phyloP scores from a whole-genome alignment of 2,113 vertebrate genomes.

The Raja brachyura region DNA sequence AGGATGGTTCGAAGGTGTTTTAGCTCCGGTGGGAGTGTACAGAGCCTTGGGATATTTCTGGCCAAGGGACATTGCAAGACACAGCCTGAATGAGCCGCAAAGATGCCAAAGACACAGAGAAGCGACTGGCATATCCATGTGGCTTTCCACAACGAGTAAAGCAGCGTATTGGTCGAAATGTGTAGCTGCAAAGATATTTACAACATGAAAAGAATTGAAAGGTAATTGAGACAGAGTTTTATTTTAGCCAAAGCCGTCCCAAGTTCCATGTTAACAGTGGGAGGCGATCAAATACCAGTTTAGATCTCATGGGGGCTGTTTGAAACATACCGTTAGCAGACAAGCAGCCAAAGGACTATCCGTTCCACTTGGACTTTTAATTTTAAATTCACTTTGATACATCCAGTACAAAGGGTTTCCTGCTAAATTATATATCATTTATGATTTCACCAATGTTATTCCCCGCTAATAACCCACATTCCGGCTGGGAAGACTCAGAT shows the following conservation, averaged over 20 bases:
- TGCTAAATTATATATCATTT: slow-evolving; percentile 17
- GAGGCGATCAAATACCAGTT: slow-evolving; percentile 21
- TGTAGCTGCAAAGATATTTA: background rate
- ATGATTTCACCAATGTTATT: slow-evolving; percentile 1
- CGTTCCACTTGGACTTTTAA: background rate
- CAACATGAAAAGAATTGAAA: background rate
- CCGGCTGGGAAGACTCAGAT: background rate
- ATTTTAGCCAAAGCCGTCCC: background rate
- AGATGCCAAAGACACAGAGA: background rate
- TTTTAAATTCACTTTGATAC: slow-evolving; percentile 28
- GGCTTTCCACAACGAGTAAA: background rate
- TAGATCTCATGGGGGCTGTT: background rate
- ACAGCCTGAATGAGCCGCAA: background rate
- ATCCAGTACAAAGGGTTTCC: slow-evolving; percentile 26
- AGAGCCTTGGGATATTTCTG: background rate
- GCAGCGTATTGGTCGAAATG: too few relatives aligned
- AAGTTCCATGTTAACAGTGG: background rate
- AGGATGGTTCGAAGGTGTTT: background rate
- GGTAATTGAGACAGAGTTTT: background rate
- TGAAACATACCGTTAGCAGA: slow-evolving; percentile 12
- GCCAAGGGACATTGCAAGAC: background rate
- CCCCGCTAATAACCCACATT: slow-evolving; percentile 13
- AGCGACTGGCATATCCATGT: background rate
- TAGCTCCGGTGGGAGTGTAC: background rate
- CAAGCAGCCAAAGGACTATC: background rate